Evolutionary conservation across 2,113 vertebrate genomes (phyloP).

Genomic region (Tricholaema leucomelas): DNA sequence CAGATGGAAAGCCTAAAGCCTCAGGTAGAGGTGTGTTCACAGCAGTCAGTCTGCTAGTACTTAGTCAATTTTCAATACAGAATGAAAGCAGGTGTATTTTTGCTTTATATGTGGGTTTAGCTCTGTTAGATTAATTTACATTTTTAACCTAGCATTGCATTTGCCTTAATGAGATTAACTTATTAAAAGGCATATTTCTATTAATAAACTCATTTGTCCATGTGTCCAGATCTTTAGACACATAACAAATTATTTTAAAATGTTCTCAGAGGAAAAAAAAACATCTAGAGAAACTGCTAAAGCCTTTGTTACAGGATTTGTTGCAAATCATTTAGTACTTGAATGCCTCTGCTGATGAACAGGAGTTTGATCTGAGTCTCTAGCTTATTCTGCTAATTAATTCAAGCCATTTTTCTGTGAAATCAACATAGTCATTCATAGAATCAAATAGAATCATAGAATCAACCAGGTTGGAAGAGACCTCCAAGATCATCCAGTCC

Average conservation of each 20-base stretch:
- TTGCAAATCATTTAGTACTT: not conserved
- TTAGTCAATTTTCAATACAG: not conserved
- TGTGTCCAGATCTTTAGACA: not conserved
- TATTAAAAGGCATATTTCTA: not conserved
- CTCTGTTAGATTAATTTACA: not conserved
- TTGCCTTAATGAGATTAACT: conserved; percentile 1
- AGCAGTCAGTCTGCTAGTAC: not conserved
- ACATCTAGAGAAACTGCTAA: not conserved
- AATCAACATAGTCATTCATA: not conserved
- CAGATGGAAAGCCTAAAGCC: not conserved
- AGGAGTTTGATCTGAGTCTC: not conserved
- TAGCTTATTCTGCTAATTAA: conserved; percentile 11
- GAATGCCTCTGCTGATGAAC: not conserved
- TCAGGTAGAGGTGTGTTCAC: not conserved
- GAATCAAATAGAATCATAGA: too few species aligned
- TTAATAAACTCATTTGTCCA: not conserved
- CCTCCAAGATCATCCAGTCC: too few species aligned
- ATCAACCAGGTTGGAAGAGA: too few species aligned
- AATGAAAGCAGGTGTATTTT: not conserved
- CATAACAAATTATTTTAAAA: not conserved
- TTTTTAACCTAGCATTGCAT: not conserved
- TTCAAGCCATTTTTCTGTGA: not conserved
- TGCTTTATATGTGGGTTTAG: not conserved
- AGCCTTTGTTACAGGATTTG: not conserved
- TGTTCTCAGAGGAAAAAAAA: not conserved